Evolutionary conservation across 2,888 invertebrate genomes (phyloP).

Genomic region (Sicus ferrugineus): DNA sequence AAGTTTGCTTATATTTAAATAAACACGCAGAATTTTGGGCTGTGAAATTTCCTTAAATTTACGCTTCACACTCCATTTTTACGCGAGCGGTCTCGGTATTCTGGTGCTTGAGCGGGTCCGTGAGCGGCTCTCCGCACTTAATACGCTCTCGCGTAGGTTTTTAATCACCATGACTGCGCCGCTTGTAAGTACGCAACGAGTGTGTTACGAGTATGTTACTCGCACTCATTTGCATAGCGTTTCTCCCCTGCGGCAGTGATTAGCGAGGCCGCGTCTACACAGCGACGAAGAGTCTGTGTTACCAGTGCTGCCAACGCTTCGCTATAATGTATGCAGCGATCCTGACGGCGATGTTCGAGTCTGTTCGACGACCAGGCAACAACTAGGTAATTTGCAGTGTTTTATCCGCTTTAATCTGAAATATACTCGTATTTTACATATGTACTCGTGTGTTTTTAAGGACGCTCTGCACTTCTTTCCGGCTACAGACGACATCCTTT

Average conservation of each 20-base stretch:
- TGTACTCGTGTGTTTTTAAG: no score
- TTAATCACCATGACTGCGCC: slow-evolving; percentile 46
- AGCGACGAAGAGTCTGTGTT: no score
- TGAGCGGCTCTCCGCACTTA: no score
- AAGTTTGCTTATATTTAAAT: no score
- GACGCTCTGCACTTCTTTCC: neutral
- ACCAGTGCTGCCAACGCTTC: neutral
- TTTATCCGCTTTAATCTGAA: no score
- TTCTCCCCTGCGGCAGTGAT: slow-evolving; percentile 25
- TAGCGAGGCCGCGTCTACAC: slow-evolving; percentile 8
- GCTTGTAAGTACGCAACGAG: slow-evolving; percentile 27
- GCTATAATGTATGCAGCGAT: slow-evolving; percentile 26
- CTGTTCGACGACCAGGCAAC: neutral
- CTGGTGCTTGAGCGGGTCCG: no score
- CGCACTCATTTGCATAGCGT: slow-evolving; percentile 32
- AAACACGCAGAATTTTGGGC: no score
- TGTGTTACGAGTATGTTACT: neutral
- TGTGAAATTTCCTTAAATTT: no score
- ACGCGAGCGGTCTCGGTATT: no score
- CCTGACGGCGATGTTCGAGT: slow-evolving; percentile 13
- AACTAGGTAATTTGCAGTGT: slow-evolving; percentile 22
- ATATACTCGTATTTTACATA: no score
- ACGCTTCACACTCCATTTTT: no score
- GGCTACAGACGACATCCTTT: slow-evolving; percentile 39
- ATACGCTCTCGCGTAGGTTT: slow-evolving; percentile 38